phyloP scores from a whole-genome alignment of 1,140 invertebrate species.

The Drosophila azteca region DNA sequence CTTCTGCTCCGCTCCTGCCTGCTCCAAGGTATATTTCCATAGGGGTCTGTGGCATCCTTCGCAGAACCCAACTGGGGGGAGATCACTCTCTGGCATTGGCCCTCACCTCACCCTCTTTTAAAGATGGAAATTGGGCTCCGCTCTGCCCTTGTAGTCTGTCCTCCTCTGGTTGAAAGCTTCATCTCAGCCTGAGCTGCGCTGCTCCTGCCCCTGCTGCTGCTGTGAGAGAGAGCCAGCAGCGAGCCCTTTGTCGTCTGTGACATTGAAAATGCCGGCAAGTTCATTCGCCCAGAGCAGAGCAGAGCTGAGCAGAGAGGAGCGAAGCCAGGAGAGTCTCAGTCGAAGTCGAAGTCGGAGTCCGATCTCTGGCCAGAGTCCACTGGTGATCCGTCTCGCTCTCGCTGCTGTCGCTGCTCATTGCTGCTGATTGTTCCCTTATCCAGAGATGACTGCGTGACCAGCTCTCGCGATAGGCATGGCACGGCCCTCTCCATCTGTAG shows the following conservation, averaged over 20 bases:
- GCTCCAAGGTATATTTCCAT: not conserved
- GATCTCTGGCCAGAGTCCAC: conserved; percentile 31
- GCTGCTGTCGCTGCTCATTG: not conserved
- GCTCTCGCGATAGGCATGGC: too few relatives aligned
- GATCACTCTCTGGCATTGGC: too few relatives aligned
- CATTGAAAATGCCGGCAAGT: conserved; percentile 77
- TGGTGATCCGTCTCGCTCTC: conserved; percentile 1
- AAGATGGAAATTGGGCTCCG: too few relatives aligned
- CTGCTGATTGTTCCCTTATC: not conserved
- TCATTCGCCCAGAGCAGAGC: conserved; percentile 60
- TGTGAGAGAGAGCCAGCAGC: not conserved
- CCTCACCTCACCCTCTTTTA: too few relatives aligned
- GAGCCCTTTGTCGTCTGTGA: conserved; percentile 60
- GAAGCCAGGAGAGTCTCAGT: not conserved
- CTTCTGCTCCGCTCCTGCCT: conserved; percentile 2
- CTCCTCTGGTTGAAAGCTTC: too few relatives aligned
- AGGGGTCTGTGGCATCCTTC: too few relatives aligned
- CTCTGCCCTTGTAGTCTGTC: not conserved
- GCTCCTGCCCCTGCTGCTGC: conserved; percentile 5
- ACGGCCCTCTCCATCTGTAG: too few relatives aligned
- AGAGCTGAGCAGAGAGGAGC: not conserved
- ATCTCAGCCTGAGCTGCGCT: too few relatives aligned
- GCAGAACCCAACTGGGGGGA: too few relatives aligned
- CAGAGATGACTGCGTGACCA: conserved; percentile 4
- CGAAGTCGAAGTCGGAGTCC: too few relatives aligned